A percentile compares a stretch with the other conserved stretches of the same genome.
phyloP scores from a whole-genome alignment of 2,113 vertebrate species.

The Salvelinus namaycush region DNA sequence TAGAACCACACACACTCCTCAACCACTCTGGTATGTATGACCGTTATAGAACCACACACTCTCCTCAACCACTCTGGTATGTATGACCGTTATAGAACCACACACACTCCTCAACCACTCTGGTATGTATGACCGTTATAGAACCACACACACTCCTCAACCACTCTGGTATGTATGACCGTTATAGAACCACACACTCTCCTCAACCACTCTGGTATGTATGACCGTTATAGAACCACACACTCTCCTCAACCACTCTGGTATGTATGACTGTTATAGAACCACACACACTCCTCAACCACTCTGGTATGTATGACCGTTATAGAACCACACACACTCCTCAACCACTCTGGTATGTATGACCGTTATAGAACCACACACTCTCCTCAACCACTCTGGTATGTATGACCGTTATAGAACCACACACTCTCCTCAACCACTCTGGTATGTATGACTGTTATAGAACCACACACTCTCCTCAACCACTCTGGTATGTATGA shows the following conservation, averaged over 20 bases:
- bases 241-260: not conserved
- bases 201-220: not conserved
- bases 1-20: not conserved
- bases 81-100: too few species aligned
- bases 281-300: not conserved
- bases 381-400: not conserved
- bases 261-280: too few species aligned
- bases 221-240: too few species aligned
- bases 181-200: not conserved
- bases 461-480: not conserved
- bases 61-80: not conserved
- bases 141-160: not conserved
- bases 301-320: not conserved
- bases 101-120: not conserved
- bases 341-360: not conserved
- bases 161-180: not conserved
- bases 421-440: not conserved
- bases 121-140: too few species aligned
- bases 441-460: not conserved
- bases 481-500: not conserved
- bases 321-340: not conserved
- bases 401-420: too few species aligned
- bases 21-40: not conserved
- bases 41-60: not conserved
- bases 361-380: not conserved